Base-by-base conservation (phyloP, 1,140 invertebrate species). In the Cyclina sinensis region DNA sequence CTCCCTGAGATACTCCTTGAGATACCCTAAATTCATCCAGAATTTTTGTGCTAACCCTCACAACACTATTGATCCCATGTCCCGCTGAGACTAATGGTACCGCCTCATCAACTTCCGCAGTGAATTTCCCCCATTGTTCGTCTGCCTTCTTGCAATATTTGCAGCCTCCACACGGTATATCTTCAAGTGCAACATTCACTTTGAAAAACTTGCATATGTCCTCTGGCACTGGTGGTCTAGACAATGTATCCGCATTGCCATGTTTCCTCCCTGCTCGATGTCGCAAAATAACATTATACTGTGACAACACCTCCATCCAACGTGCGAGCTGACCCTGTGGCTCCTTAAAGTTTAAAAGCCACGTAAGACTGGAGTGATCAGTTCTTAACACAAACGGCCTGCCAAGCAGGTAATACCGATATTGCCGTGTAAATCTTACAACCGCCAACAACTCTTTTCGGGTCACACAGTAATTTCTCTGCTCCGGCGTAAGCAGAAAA, bases 391-490 rank as follows among this genome's bases (percentile, higher is more conserved):
- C 35, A 59, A 88, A 83, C 0, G 57, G 57, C 24, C 32, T 12
- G 3, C 62, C 79, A 0, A 68, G n/a, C n/a, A n/a, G n/a, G n/a
- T n/a, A n/a, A n/a, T n/a, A n/a, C n/a, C n/a, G n/a, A n/a, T n/a
- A n/a, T 24, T 83, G 79, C 39, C 79, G 39, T n/a, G 68, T 73
- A 27, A 83, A 88, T 1, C 32, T 21, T n/a, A 74, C 65, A 7
- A 82, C 27, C 5, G 65, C 43, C 35, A 82, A 39, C 14, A 70
- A 32, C 39, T 88, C 78, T 39, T 74, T 82, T 16, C 46, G 27
- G 7, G 62, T 74, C 0, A 83, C 82, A 68, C 92, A 92, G 91
- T 97, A 97, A 18, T 95, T 95, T 84, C 92, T 86, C 91, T 97
- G 95, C 16, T 95, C 89, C 30, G 24, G 76, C 21, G 51, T 86